Evolutionary conservation across 2,888 invertebrate species (phyloP), one percentile per base, ranked within the genome.

Genomic region (Silvanus unidentatus): DNA sequence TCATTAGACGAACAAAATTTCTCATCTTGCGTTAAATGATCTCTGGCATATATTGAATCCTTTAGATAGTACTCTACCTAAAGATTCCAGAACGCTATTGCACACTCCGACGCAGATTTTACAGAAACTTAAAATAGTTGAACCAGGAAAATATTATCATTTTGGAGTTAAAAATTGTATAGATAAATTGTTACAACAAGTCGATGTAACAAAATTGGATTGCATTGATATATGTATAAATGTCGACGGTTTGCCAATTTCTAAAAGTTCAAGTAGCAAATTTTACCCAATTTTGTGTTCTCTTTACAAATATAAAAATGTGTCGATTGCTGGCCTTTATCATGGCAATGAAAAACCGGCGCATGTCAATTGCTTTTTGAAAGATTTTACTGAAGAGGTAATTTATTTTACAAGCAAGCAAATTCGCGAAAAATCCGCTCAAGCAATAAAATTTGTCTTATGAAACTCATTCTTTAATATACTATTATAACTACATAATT

Each of bases 321-420:
- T 39, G 27, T 43, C 30, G 28, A 22, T 48, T n/a, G 35, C 50
- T 12, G 48, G 50, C 13, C 41, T 50, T 39, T 48, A 47, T 39
- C 47, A 50, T 41, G 50, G 50, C 36, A 32, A 41, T 45, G 34
- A 34, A 12, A 53, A 53, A 40, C 52, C 53, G 16, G 28, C 35
- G 22, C 37, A 42, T 39, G 40, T 39, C 11, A 47, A 49, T 47
- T 43, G 39, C 27, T 47, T 50, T 41, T 47, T 53, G 29, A 5
- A 28, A 43, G 41, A 45, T 15, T 48, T 52, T 29, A 39, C 50
- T 11, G 9, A 43, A 9, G 52, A 52, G 37, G 38, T 36, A 3
- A 36, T 46, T 11, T 14, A 34, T 16, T 45, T 34, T 40, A 49
- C 16, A 48, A 52, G 35, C 43, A 45, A 36, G n/a, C n/a, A n/a